These are phyloP conservation scores for Tuberolachnus salignus DNA, from an alignment of 2,888 invertebrate species.

Conservation along the genomic window DNA sequence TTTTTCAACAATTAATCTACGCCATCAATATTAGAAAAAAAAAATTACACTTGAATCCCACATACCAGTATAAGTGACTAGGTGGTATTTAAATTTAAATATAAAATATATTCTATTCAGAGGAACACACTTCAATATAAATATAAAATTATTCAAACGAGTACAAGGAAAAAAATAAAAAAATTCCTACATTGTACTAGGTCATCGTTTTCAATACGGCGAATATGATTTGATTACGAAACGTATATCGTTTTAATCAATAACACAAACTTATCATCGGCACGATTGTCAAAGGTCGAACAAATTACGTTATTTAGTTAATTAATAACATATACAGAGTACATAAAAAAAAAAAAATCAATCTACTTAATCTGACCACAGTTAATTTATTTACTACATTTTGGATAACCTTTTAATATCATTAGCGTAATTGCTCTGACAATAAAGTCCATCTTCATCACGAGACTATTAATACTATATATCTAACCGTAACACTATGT, in stretches of 20 bases:
- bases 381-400: conserved; percentile 27
- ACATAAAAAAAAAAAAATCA: conserved; percentile 35
- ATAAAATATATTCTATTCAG: too few species aligned
- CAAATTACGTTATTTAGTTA: conserved; percentile 35
- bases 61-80: too few species aligned
- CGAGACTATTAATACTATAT: background rate
- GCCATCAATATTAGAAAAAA: too few species aligned
- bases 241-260: background rate
- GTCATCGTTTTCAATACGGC: background rate
- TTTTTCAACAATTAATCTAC: too few species aligned
- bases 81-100: too few species aligned
- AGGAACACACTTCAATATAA: background rate
- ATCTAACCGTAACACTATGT: conserved; percentile 1
- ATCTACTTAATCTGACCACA: background rate
- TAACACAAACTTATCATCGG: conserved; percentile 4
- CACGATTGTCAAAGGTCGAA: conserved; percentile 26
- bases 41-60: too few species aligned
- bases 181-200: conserved; percentile 27
- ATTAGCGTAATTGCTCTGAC: conserved; percentile 27
- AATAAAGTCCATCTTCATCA: conserved; percentile 5
- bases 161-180: background rate
- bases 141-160: background rate
- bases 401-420: conserved; percentile 43
- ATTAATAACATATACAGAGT: background rate
- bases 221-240: background rate